Evolutionary conservation across 2,888 invertebrate species (phyloP).

Genomic region (Drosophila kuntzei): DNA sequence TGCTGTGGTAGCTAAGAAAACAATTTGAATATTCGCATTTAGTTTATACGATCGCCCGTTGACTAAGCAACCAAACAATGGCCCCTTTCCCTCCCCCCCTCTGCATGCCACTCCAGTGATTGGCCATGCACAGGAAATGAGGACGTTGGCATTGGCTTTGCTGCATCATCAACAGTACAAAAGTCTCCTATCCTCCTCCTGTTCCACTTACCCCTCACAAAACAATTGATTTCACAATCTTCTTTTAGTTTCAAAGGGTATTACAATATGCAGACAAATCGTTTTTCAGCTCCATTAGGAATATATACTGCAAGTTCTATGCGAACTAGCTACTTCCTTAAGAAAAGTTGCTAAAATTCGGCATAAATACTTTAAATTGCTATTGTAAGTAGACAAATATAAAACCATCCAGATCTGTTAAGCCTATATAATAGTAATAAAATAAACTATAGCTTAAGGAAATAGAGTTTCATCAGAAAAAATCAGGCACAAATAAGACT

Average conservation of each 20-base stretch:
- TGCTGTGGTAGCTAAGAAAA: conserved; percentile 61
- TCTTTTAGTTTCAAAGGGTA: background rate
- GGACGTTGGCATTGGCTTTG: conserved; percentile 27
- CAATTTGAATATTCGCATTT: conserved; percentile 59
- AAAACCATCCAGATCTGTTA: background rate
- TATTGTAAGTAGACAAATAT: background rate
- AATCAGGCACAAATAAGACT: too few relatives aligned
- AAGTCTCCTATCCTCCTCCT: background rate
- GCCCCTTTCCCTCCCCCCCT: background rate
- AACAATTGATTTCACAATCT: conserved; percentile 23
- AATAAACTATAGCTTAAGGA: too few relatives aligned
- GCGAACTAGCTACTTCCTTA: background rate
- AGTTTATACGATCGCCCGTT: conserved; percentile 47
- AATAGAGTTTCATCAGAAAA: too few relatives aligned
- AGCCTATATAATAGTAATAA: too few relatives aligned
- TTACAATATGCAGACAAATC: background rate
- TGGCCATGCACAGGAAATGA: conserved; percentile 17
- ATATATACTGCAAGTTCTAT: background rate
- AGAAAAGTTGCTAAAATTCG: background rate
- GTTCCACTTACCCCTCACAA: background rate
- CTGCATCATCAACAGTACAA: background rate
- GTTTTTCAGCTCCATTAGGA: background rate
- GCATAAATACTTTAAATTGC: background rate
- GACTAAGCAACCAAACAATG: conserved; percentile 54
- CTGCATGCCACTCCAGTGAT: background rate